Conservation (phyloP, 2,888 invertebrate genomes). For the Linnaemya vulpina region DNA sequence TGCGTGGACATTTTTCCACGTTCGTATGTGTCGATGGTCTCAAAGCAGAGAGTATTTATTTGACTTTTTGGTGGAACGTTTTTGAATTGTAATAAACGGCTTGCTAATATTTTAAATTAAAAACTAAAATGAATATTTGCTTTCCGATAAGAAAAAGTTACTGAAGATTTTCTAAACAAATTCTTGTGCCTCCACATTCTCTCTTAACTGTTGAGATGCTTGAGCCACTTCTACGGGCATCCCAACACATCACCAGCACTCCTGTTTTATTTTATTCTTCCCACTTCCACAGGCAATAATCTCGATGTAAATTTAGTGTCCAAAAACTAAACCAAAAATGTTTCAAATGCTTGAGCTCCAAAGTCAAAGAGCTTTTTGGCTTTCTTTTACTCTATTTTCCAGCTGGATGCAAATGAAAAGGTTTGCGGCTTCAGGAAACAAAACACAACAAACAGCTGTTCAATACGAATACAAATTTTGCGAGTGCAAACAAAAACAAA, state of each 20-base stretch:
- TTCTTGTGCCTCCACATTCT: no score
- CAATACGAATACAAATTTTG: not conserved
- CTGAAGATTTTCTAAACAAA: no score
- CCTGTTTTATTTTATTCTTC: not conserved
- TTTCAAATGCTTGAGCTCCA: conserved; percentile 59
- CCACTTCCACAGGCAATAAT: conserved; percentile 36
- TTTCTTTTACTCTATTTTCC: conserved; percentile 5
- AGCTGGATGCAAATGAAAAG: not conserved
- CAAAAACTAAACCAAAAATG: conserved; percentile 57
- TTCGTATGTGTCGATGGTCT: no score
- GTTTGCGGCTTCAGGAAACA: not conserved
- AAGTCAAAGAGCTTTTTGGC: conserved; percentile 42
- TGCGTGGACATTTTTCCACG: no score
- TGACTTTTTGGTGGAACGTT: no score
- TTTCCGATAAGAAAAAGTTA: no score
- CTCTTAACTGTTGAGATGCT: not conserved
- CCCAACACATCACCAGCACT: not conserved
- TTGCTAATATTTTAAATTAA: no score
- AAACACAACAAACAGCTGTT: not conserved
- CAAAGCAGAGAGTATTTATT: no score
- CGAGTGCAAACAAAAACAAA: no score
- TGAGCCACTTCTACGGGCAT: not conserved
- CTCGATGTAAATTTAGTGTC: conserved; percentile 28
- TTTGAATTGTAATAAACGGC: no score
- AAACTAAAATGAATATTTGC: no score